A percentile compares a stretch with the other conserved stretches of the same genome.
phyloP scores from a whole-genome alignment of 2,797 vertebrate genomes.

The Lepilemur septentrionalis region DNA sequence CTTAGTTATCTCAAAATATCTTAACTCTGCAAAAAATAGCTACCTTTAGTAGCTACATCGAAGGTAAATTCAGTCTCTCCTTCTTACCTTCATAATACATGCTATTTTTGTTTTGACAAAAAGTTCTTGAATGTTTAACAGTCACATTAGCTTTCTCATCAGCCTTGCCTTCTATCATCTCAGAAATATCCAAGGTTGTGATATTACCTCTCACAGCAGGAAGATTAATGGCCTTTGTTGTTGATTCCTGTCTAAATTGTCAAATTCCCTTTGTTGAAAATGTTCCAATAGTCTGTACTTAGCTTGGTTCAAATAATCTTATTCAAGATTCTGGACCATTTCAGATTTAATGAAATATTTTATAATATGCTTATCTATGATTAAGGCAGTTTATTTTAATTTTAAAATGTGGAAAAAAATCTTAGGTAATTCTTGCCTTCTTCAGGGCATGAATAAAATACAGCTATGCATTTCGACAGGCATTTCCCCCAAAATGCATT shows the following conservation, averaged over 20 bases:
- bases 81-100: not conserved
- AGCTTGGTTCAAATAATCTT: conserved; percentile 16
- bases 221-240: not conserved
- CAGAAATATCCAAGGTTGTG: not conserved
- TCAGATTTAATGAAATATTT: not conserved
- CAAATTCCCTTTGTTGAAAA: conserved; percentile 13
- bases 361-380: not conserved
- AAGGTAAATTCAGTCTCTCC: not conserved
- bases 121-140: not conserved
- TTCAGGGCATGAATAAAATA: not conserved
- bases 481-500: not conserved
- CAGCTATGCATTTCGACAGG: not conserved
- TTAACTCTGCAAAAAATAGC: not conserved
- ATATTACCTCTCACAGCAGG: not conserved
- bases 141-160: not conserved
- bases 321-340: not conserved
- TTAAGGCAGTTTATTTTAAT: conserved; percentile 2
- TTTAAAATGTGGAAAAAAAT: not conserved
- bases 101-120: conserved; percentile 1
- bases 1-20: not conserved
- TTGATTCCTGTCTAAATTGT: not conserved
- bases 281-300: not conserved
- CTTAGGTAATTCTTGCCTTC: not conserved
- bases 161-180: not conserved
- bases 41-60: not conserved